Evolutionary conservation across 2,113 vertebrate genomes (phyloP).

Genomic region (Xiphophorus couchianus): DNA sequence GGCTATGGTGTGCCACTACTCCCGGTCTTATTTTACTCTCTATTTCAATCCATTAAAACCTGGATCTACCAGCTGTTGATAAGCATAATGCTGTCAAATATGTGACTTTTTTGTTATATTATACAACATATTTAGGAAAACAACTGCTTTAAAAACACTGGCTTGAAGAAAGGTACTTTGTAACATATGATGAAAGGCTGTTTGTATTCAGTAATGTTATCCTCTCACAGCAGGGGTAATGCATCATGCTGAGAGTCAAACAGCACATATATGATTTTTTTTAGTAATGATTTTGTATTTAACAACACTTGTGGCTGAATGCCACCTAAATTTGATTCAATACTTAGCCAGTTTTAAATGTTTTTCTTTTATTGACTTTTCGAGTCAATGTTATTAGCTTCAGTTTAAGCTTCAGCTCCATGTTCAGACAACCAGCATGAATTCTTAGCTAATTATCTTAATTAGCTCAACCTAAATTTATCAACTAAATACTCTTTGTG

Average conservation of each 20-base stretch:
- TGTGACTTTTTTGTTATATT: not conserved
- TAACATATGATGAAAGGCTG: not conserved
- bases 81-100: not conserved
- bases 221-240: not conserved
- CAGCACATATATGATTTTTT: not conserved
- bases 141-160: not conserved
- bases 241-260: conserved; percentile 1
- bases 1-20: conserved; percentile 48
- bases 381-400: not conserved
- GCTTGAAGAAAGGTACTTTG: not conserved
- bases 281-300: not conserved
- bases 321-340: not conserved
- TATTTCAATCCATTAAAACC: conserved; percentile 35
- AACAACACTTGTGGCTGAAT: not conserved
- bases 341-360: not conserved
- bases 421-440: not conserved
- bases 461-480: conserved; percentile 7
- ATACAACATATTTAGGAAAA: not conserved
- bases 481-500: conserved; percentile 4
- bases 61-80: not conserved
- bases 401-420: not conserved
- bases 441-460: not conserved
- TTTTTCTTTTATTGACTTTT: not conserved
- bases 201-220: conserved; percentile 13
- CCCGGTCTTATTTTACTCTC: conserved; percentile 33